Percentiles rank a stretch among this genome's conserved stretches.
Conservation (phyloP, 2,113 vertebrate species). For the Pluvianellus socialis region DNA sequence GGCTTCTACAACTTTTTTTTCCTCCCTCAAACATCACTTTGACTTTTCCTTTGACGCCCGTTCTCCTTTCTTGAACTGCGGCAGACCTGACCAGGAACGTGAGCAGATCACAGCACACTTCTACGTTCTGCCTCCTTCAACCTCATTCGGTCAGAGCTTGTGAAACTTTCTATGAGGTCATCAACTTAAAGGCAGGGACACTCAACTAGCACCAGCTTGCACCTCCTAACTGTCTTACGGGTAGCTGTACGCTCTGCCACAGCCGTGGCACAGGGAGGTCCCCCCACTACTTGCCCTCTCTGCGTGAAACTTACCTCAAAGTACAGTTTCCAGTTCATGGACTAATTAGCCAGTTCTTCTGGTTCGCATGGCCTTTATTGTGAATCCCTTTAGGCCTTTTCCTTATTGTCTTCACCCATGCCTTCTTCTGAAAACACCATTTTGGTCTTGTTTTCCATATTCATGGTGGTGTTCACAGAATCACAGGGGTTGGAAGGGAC, state of each 20-base stretch:
- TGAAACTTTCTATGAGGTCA: not conserved
- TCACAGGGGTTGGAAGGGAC: too few relatives aligned
- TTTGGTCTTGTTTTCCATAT: not conserved
- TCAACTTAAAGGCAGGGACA: not conserved
- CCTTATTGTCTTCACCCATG: not conserved
- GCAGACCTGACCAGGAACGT: not conserved
- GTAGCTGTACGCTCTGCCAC: not conserved
- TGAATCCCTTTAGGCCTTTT: not conserved
- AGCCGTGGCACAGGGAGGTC: not conserved
- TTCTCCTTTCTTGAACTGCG: accelerated
- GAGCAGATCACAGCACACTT: not conserved
- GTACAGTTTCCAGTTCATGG: not conserved
- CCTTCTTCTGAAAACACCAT: not conserved
- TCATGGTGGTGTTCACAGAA: not conserved
- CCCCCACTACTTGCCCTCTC: not conserved
- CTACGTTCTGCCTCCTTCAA: not conserved
- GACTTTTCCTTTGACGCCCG: not conserved
- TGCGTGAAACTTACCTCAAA: not conserved
- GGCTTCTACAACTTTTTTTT: not conserved
- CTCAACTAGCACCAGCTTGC: not conserved
- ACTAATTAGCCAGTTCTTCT: not conserved
- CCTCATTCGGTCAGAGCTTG: not conserved
- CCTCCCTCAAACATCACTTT: not conserved
- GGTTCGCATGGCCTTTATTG: not conserved
- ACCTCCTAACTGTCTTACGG: not conserved